These are phyloP conservation scores for Eupithecia insigniata DNA, from an alignment of 2,888 invertebrate species.

Conservation along the genomic window DNA sequence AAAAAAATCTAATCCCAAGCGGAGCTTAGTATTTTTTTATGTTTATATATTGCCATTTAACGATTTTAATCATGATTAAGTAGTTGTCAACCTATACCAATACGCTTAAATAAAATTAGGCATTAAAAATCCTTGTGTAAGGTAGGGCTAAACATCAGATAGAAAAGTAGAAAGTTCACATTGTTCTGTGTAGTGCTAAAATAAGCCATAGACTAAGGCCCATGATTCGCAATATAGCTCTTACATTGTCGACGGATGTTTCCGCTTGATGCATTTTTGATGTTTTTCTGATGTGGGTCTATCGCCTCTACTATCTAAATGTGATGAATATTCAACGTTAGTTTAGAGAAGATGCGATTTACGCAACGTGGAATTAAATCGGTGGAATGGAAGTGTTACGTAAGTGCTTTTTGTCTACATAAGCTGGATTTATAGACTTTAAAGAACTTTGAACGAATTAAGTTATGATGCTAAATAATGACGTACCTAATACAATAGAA, in stretches of 20 bases:
- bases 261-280: conserved; percentile 85
- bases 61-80: too few relatives aligned
- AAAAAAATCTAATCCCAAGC: too few relatives aligned
- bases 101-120: too few relatives aligned
- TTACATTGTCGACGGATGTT: conserved; percentile 78
- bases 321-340: conserved; percentile 82
- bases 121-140: too few relatives aligned
- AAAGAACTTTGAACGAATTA: too few relatives aligned
- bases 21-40: too few relatives aligned
- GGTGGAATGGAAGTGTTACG: conserved; percentile 7
- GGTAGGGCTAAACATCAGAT: neutral
- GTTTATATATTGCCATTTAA: too few relatives aligned
- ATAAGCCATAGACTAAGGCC: conserved; percentile 53
- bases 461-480: too few relatives aligned
- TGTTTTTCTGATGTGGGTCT: conserved; percentile 85
- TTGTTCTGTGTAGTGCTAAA: conserved; percentile 34
- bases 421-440: neutral
- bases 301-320: conserved; percentile 82
- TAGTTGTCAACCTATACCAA: too few relatives aligned
- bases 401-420: neutral
- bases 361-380: conserved; percentile 33
- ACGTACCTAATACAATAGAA: too few relatives aligned
- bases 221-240: conserved; percentile 76
- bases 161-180: conserved; percentile 22
- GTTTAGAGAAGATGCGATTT: conserved; percentile 69